Percentiles rank a stretch among this genome's conserved stretches.
These are phyloP conservation scores for Aurelia sp. DNA, from an alignment of 30 jellyfish, hydroid and myxozoan genomes.

Conservation along the genomic window DNA sequence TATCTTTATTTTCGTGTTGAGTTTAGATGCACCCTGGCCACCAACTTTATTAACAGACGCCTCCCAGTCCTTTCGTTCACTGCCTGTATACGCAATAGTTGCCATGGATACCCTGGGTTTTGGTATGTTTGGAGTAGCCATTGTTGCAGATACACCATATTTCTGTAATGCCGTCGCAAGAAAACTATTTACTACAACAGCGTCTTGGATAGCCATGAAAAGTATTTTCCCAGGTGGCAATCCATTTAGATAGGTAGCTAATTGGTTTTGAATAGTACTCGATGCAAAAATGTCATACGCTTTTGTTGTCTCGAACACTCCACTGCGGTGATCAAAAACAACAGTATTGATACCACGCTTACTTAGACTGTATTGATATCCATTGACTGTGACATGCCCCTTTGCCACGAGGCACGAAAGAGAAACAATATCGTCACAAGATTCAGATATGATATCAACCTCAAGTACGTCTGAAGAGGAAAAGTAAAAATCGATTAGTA, in stretches of 20 bases:
- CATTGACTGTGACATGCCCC: slow-evolving; percentile 43
- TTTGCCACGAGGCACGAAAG: background rate
- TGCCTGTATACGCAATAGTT: slow-evolving; percentile 45
- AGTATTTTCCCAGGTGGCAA: slow-evolving; percentile 35
- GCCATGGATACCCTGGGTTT: slow-evolving; percentile 37
- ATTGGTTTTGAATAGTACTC: background rate
- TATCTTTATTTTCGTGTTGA: slow-evolving; percentile 1
- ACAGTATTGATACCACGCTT: slow-evolving; percentile 37
- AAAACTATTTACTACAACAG: background rate
- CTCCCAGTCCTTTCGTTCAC: slow-evolving; percentile 49
- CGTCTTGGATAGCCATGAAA: slow-evolving; percentile 24
- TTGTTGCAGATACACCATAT: slow-evolving; percentile 48
- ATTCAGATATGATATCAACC: background rate
- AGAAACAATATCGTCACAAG: background rate
- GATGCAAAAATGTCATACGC: background rate
- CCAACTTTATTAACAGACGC: background rate
- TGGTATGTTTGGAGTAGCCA: slow-evolving; percentile 11
- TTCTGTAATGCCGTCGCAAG: slow-evolving; percentile 37
- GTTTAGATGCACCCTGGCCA: background rate
- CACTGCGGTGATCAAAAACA: slow-evolving; percentile 63
- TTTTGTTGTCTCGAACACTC: slow-evolving; percentile 16
- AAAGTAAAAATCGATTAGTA: background rate
- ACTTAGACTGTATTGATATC: slow-evolving; percentile 28
- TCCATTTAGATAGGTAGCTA: slow-evolving; percentile 20
- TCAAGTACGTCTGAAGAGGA: background rate